Base-by-base conservation (phyloP, 2,797 vertebrate genomes). In the Pitangus sulphuratus region DNA sequence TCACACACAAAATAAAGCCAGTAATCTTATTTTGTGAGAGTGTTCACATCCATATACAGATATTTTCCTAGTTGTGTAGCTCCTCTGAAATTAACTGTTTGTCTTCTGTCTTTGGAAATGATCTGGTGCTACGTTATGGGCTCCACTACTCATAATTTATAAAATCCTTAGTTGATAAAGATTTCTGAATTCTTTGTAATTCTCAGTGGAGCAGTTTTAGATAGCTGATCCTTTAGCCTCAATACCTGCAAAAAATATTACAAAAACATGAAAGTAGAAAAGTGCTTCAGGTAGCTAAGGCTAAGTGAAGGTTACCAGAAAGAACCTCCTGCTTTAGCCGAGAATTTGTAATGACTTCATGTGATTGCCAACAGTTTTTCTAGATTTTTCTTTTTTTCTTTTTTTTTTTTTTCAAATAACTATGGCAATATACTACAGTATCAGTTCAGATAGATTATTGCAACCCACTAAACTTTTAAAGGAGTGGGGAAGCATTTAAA, bases 321-420 rank as follows among this genome's bases (percentile, higher is more conserved):
- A 65, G 8, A 57, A 37, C 10, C 9, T 65, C 83, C 7, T 65
- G 5, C 39, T 66, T 83, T 69, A 79, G 5, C 14, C 70, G 9
- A 72, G 18, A 62, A 78, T 54, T 54, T 74, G 3, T 22, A 65
- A 65, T 48, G 15, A 61, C 10, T 40, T 56, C 9, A 77, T 72
- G 48, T 30, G 3, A 51, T 68, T 26, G 20, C 7, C 5, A 54
- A 8, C 6, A 0, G 0, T 15, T 71, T 44, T 50, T 39, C 40
- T 44, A 22, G 6, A 15, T 26, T 61, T 40, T 20, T 40, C 30
- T 31, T 6, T 26, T 48, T 47, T 24, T 24, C 48, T 51, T 17
- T 33, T 48, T 26, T 47, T 26, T 40, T 12, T 40, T 70, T 62
- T 26, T 6, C 18, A 69, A 25, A 22, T 18, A 44, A 5, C 4